Evolutionary conservation across 2,797 vertebrate genomes (phyloP).

Genomic region (Ctenopoma kingsleyae): DNA sequence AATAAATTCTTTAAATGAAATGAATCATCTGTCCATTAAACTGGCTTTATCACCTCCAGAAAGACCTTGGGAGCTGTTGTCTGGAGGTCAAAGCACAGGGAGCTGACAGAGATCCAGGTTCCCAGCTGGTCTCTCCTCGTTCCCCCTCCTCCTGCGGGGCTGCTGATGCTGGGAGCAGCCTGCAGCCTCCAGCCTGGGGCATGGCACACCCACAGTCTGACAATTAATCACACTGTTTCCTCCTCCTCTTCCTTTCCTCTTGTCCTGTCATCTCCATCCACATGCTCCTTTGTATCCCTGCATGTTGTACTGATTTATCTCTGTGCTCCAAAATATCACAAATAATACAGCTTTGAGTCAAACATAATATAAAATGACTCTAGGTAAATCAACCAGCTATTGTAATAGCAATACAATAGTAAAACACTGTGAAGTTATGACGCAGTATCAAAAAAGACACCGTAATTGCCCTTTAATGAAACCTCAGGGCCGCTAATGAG

Average conservation of each 20-base stretch:
- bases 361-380: too few relatives aligned
- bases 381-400: too few relatives aligned
- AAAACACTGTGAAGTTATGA: background rate
- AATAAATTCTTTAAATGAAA: background rate
- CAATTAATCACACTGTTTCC: constrained; percentile 60
- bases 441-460: background rate
- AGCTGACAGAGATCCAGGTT: constrained; percentile 23
- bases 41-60: background rate
- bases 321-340: fast-evolving
- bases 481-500: background rate
- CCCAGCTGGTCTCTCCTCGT: constrained; percentile 58
- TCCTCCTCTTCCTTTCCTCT: constrained; percentile 2
- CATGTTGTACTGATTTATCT: background rate
- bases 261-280: constrained; percentile 42
- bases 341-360: background rate
- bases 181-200: constrained; percentile 33
- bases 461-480: background rate
- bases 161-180: constrained; percentile 62
- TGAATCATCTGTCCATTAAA: background rate
- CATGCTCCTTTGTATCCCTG: constrained; percentile 75
- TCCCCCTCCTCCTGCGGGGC: constrained; percentile 6
- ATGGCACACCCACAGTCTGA: constrained; percentile 26
- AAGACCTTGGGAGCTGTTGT: constrained; percentile 7
- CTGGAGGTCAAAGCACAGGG: constrained; percentile 40
- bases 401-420: background rate